Conservation (phyloP, 2,888 invertebrate species). For the Calameuta pallipes region DNA sequence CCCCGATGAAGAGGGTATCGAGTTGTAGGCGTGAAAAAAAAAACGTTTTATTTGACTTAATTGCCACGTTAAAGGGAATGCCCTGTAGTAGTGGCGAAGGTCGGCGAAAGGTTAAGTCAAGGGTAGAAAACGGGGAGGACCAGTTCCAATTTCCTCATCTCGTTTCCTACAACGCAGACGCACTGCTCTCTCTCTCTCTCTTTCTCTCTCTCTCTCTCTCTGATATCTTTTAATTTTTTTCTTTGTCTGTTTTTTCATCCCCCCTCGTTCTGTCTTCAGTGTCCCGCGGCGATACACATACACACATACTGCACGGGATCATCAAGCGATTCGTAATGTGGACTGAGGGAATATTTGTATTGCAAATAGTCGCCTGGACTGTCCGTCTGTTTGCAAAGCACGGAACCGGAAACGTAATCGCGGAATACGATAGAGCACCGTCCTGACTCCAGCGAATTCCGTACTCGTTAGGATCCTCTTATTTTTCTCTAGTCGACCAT, state of each 20-base stretch:
- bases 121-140: not conserved
- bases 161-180: constrained; percentile 21
- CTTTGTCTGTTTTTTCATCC: not conserved
- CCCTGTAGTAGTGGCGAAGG: not conserved
- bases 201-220: too few relatives aligned
- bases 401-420: not conserved
- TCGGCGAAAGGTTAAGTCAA: constrained; percentile 1
- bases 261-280: not conserved
- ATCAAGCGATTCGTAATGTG: not conserved
- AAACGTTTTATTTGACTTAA: not conserved
- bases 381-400: not conserved
- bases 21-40: not conserved
- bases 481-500: not conserved
- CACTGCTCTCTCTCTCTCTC: not conserved
- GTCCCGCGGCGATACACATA: not conserved
- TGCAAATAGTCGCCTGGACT: not conserved
- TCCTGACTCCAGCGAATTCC: not conserved
- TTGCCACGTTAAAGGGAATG: not conserved
- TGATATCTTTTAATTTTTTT: constrained; percentile 6
- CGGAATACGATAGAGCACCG: not conserved
- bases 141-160: constrained; percentile 35
- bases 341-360: not conserved
- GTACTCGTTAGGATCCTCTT: not conserved
- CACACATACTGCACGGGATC: not conserved
- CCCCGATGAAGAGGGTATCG: not conserved